These are phyloP conservation scores for Leptinotarsa defecta DNA, from an alignment of 1,140 invertebrate species.

Conservation along the genomic window DNA sequence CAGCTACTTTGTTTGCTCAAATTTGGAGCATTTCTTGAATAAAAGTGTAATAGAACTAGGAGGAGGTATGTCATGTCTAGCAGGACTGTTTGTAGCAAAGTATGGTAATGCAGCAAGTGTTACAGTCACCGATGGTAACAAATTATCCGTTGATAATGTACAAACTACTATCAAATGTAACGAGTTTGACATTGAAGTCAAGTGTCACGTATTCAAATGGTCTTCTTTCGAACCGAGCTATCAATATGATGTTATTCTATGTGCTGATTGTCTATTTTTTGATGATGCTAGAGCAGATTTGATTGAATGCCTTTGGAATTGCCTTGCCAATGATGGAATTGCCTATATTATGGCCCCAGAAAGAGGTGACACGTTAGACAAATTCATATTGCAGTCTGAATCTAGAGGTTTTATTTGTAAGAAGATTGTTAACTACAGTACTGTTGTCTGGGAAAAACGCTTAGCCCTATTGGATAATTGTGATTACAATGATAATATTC, in stretches of 20 bases:
- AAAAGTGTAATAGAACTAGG: conserved; percentile 79
- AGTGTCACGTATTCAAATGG: conserved; percentile 61
- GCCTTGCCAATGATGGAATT: conserved; percentile 67
- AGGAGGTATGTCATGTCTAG: conserved; percentile 84
- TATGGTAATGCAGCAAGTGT: conserved; percentile 65
- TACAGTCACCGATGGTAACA: conserved; percentile 79
- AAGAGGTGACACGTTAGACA: conserved; percentile 72
- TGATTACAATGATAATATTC: conserved; percentile 70
- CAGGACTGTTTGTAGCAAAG: conserved; percentile 75
- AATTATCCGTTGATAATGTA: conserved; percentile 76
- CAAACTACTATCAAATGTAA: conserved; percentile 67
- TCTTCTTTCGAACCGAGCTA: conserved; percentile 44
- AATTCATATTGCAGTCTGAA: conserved; percentile 68
- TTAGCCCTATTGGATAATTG: conserved; percentile 63
- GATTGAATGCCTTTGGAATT: conserved; percentile 70
- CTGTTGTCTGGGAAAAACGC: conserved; percentile 69
- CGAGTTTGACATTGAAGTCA: conserved; percentile 57
- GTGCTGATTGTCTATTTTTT: conserved; percentile 84
- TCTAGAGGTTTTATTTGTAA: conserved; percentile 64
- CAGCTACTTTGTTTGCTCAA: conserved; percentile 73
- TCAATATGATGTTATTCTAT: conserved; percentile 72
- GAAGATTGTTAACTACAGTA: conserved; percentile 65
- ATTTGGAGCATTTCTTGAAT: conserved; percentile 67
- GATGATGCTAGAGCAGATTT: conserved; percentile 76
- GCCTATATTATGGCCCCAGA: conserved; percentile 78